Evolutionary conservation across 2,113 vertebrate species (phyloP).

Genomic region (Calonectris borealis): DNA sequence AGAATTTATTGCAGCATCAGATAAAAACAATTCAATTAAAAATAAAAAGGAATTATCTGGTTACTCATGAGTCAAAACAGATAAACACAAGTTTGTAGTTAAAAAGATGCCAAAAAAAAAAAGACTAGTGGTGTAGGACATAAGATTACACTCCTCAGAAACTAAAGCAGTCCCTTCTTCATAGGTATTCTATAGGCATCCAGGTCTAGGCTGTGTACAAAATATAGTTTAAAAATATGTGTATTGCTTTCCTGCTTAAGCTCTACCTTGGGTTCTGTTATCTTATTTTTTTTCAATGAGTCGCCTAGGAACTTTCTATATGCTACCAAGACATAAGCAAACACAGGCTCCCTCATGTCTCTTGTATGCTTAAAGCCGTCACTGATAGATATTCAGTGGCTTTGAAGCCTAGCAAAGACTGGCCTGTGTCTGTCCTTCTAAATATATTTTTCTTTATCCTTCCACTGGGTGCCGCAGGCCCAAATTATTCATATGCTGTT

Average conservation of each 20-base stretch:
- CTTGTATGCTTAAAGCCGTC: neutral
- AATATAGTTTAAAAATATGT: neutral
- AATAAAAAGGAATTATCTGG: neutral
- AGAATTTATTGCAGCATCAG: neutral
- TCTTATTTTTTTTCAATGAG: neutral
- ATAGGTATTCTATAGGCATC: neutral
- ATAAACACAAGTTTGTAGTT: neutral
- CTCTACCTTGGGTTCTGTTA: neutral
- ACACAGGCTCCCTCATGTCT: neutral
- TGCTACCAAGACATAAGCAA: neutral
- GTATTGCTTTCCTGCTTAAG: neutral
- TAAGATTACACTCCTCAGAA: neutral
- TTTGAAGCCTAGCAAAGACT: neutral
- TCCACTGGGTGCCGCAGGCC: neutral
- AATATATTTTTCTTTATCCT: neutral
- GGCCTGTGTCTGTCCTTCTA: neutral
- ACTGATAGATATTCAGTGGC: neutral
- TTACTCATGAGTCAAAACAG: neutral
- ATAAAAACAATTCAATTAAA: slow-evolving; percentile 16
- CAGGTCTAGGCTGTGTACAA: neutral
- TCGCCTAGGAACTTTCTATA: neutral
- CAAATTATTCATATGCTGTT: neutral
- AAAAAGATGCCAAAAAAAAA: neutral
- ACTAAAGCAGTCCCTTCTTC: neutral
- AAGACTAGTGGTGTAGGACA: neutral